phyloP scores from a whole-genome alignment of 1,140 invertebrate species.

The Drosophila ercepeae region DNA sequence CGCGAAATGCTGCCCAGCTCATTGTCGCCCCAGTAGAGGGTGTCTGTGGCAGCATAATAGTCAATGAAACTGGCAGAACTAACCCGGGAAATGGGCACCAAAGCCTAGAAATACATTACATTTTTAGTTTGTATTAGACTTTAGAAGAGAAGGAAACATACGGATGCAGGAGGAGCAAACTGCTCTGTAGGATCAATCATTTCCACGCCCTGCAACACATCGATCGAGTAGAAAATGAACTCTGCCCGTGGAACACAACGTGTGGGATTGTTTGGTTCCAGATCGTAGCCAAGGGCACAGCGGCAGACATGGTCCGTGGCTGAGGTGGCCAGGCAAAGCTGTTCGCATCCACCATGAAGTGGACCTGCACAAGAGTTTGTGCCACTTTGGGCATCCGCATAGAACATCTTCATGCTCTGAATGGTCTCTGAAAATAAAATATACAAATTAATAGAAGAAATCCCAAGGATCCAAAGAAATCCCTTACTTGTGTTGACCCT shows the following conservation, averaged over 20 bases:
- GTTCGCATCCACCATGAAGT: slow-evolving; percentile 88
- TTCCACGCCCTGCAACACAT: slow-evolving; percentile 89
- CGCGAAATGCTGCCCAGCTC: slow-evolving; percentile 90
- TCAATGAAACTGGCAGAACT: slow-evolving; percentile 91
- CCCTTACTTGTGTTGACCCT: slow-evolving; percentile 86
- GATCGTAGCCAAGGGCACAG: slow-evolving; percentile 90
- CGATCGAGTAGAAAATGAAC: slow-evolving; percentile 91
- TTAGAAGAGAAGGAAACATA: slow-evolving; percentile 1
- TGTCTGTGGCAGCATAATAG: slow-evolving; percentile 88
- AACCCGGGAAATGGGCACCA: slow-evolving; percentile 91
- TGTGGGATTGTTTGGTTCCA: slow-evolving; percentile 84
- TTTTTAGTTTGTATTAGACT: not conserved
- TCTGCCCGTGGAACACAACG: slow-evolving; percentile 86
- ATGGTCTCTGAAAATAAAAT: slow-evolving; percentile 84
- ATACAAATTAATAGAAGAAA: not conserved
- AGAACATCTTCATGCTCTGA: slow-evolving; percentile 89
- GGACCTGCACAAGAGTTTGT: slow-evolving; percentile 85
- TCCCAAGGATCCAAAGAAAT: too few species aligned
- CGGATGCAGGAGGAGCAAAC: slow-evolving; percentile 54
- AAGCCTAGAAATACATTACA: slow-evolving; percentile 78
- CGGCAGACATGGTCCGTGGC: slow-evolving; percentile 86
- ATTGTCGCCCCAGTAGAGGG: slow-evolving; percentile 92
- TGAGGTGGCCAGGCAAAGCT: slow-evolving; percentile 91
- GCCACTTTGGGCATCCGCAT: slow-evolving; percentile 86
- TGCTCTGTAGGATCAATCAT: slow-evolving; percentile 81